phyloP scores from a whole-genome alignment of 2,888 invertebrate genomes.

The Coenonympha arcania region DNA sequence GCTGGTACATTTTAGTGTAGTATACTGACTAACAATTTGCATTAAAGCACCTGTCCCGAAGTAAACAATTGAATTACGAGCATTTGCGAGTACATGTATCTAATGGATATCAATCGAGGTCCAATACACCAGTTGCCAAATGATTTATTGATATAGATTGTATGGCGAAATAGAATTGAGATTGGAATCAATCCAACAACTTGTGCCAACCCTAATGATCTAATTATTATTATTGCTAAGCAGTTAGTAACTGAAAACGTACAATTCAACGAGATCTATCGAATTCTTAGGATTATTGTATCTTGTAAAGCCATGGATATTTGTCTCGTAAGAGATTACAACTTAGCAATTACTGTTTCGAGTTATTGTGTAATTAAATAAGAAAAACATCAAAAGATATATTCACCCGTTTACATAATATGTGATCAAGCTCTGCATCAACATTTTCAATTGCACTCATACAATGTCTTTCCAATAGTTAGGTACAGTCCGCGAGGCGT shows the following conservation, averaged over 20 bases:
- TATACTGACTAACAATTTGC: conserved; percentile 46
- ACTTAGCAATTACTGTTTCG: neutral
- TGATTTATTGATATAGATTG: neutral
- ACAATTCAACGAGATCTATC: no score
- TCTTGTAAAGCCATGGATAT: no score
- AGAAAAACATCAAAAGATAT: neutral
- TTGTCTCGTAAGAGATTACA: no score
- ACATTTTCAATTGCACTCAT: neutral
- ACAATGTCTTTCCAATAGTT: neutral
- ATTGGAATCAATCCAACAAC: no score
- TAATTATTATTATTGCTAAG: no score
- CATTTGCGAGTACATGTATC: neutral
- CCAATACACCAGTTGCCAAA: neutral
- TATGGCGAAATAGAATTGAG: neutral
- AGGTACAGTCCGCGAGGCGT: no score
- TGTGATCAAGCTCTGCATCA: neutral
- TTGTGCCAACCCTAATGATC: no score
- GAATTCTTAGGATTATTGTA: no score
- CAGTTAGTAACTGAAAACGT: no score
- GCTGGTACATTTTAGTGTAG: no score
- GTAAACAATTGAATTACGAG: conserved; percentile 35
- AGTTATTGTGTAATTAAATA: neutral
- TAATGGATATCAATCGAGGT: conserved; percentile 6
- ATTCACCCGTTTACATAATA: neutral
- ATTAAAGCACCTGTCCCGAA: conserved; percentile 56